Conservation (phyloP, 1,140 invertebrate genomes). For the Aphaenogaster ashmeadi region DNA sequence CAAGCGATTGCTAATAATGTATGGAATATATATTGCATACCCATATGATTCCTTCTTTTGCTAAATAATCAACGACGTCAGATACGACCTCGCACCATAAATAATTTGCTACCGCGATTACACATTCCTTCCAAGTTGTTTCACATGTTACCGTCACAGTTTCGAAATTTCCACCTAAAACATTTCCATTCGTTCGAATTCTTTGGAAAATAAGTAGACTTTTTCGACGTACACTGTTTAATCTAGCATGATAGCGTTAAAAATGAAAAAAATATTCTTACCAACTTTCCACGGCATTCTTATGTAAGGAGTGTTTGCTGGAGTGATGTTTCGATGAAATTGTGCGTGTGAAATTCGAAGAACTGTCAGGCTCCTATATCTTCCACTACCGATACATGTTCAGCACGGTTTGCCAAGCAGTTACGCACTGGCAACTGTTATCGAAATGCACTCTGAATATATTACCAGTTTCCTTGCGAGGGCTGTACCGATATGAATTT, state of each 20-base stretch:
- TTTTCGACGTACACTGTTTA: background rate
- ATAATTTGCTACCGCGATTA: constrained; percentile 77
- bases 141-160: constrained; percentile 78
- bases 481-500: background rate
- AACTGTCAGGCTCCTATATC: constrained; percentile 14
- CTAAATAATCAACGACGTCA: constrained; percentile 81
- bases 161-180: constrained; percentile 81
- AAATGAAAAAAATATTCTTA: constrained; percentile 58
- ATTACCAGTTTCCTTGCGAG: background rate
- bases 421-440: constrained; percentile 40
- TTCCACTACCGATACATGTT: constrained; percentile 51
- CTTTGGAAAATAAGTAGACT: constrained; percentile 9
- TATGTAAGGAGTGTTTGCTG: background rate
- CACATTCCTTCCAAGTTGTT: constrained; percentile 79
- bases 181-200: constrained; percentile 28
- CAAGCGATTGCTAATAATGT: constrained; percentile 22
- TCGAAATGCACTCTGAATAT: background rate
- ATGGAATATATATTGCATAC: constrained; percentile 66
- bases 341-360: constrained; percentile 18
- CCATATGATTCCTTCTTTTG: constrained; percentile 77
- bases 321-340: constrained; percentile 17
- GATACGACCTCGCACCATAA: constrained; percentile 83
- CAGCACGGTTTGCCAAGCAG: background rate
- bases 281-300: constrained; percentile 83
- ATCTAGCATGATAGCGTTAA: background rate